Evolutionary conservation across 2,113 vertebrate genomes (phyloP), one percentile per base, ranked within the genome.

Genomic region (Gadus macrocephalus): DNA sequence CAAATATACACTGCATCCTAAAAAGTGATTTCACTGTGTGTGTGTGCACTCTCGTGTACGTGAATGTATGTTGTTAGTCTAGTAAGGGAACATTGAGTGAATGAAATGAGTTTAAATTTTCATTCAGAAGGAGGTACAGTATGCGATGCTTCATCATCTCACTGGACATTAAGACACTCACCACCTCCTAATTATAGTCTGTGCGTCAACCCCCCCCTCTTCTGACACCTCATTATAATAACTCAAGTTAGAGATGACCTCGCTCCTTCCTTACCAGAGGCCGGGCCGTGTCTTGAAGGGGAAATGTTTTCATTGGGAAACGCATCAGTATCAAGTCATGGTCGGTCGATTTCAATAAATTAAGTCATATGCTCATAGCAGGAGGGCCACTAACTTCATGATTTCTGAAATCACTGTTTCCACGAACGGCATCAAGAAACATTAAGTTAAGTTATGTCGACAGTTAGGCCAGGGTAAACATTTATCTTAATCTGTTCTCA

Each of bases 401-500:
- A 8, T 42, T 8, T 42, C 38, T 42, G 38, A 42, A 42, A 42
- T 11, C 38, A 42, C 2, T 8, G 42, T 58, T 58, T 58, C 55
- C 55, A 17, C 4, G 19, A 9, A 49, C 42, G 42, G 42, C 42
- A 49, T 49, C 42, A 14, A 12, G 42, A 49, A 49, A 49, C 12
- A 49, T 49, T 25, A 62, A 20, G 63, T 76, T 59, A 75, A 75
- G 74, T 78, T 73, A 77, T 64, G 61, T 55, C 68, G 73, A 69
- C 42, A 65, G 71, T 79, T 31, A 15, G 31, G 62, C 17, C 3
- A 1, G 64, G 59, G 66, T 69, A 65, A 79, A 71, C 14, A 53
- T 71, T 67, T 77, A 69, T 73, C 68, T 65, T 35, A 75, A 69
- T 73, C 68, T 65, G 28, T 76, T 67, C 78, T 67, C 68, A 67